Evolutionary conservation across 2,113 vertebrate genomes (phyloP).

Genomic region (Sceloporus tristichus): DNA sequence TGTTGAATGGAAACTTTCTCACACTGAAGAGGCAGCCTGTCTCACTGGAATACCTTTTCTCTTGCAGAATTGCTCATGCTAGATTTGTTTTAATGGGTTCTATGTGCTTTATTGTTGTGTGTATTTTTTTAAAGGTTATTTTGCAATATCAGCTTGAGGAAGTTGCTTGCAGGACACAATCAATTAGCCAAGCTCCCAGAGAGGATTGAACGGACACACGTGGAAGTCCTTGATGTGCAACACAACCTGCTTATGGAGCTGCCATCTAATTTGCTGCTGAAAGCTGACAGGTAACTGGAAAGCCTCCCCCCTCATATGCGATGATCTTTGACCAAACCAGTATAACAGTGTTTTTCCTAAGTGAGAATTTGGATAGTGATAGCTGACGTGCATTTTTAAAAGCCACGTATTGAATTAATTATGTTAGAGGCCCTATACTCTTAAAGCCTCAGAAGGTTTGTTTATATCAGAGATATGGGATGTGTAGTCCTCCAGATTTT

Average conservation of each 20-base stretch:
- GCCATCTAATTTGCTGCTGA: conserved; percentile 91
- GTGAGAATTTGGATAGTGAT: not conserved
- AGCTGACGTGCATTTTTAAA: not conserved
- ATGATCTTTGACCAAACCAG: not conserved
- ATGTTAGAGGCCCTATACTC: not conserved
- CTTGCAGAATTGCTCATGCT: conserved; percentile 18
- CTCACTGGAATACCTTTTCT: conserved; percentile 13
- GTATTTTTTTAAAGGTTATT: conserved; percentile 82
- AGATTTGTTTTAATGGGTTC: conserved; percentile 41
- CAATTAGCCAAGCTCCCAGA: conserved; percentile 89
- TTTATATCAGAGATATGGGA: not conserved
- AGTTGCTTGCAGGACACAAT: conserved; percentile 93
- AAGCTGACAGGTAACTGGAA: conserved; percentile 88
- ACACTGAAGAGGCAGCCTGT: conserved; percentile 35
- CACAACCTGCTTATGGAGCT: conserved; percentile 95
- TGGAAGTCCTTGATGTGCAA: conserved; percentile 94
- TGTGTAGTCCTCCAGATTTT: not conserved
- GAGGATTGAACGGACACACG: conserved; percentile 86
- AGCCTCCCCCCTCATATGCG: not conserved
- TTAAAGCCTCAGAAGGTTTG: not conserved
- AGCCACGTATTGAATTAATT: not conserved
- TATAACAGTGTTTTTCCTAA: rapidly evolving
- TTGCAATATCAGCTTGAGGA: conserved; percentile 90
- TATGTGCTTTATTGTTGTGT: not conserved
- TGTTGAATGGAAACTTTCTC: not conserved